Base-by-base conservation (phyloP, 2,113 vertebrate genomes). In the Hystrix cristata region DNA sequence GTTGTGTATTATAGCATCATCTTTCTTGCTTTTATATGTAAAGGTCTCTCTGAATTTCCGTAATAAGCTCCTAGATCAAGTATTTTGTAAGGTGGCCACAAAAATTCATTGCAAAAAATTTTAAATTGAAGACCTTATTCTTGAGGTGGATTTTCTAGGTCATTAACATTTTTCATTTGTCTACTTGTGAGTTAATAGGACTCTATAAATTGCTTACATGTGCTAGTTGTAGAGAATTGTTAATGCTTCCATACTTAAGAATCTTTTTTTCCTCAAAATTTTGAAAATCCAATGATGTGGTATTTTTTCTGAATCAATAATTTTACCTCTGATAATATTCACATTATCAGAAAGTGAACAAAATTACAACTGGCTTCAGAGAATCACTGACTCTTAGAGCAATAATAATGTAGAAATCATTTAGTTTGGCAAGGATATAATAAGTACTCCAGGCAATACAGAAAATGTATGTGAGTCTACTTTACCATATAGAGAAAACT, bases 51-150 rank as follows among this genome's bases (percentile, higher is more conserved):
- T 97, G 48, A 9, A 86, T 97, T 98, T 98, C 94, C 18, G 27
- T 97, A 96, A 96, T 92, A 98, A 97, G 65, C 8, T 18, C 1
- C 18, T 86, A 95, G 90, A 96, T 94, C 95, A 84, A 96, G 43
- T 57, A 79, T 48, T 69, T 96, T 97, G 27, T 93, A 98, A 98
- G 95, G 97, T 93, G 65, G 31, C 72, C 69, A 81, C 90, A 97
- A 97, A 98, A 98, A 94, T 86, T 97, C 65, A 96, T 53, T 94
- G 53, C 29, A 95, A 85, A 90, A 97, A 98, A 96, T 53, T 93
- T 97, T 65, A 97, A 97, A 96, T 85, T 96, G 81, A 96, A 95
- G 72, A 93, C 97, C 97, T 96, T 91, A 97, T 86, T 86, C 43
- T 79, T 96, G 53, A 7, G 80, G 21, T 91, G 46, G 23, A 92